A percentile compares a stretch with the other conserved stretches of the same genome.
Evolutionary conservation across 2,888 invertebrate genomes (phyloP).

Genomic region (Dicranocentrus wangi): DNA sequence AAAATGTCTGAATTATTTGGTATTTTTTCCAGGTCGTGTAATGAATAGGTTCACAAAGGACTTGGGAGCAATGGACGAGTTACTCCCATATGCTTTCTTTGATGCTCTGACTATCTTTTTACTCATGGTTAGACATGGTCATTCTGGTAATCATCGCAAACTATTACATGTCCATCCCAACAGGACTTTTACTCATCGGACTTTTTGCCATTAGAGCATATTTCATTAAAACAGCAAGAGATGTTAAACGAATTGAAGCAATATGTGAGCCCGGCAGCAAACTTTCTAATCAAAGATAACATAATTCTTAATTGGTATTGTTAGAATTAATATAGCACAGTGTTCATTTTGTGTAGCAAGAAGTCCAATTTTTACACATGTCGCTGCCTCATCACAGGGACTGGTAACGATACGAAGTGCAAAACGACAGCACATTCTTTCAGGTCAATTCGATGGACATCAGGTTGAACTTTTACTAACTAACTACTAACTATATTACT

Average conservation of each 20-base stretch:
- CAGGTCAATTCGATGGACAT: constrained; percentile 81
- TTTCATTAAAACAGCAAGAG: constrained; percentile 86
- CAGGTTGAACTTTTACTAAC: no score
- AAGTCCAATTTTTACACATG: constrained; percentile 94
- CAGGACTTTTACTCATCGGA: constrained; percentile 75
- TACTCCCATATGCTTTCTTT: constrained; percentile 79
- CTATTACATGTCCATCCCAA: constrained; percentile 74
- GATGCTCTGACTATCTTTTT: constrained; percentile 77
- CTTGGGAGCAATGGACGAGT: constrained; percentile 77
- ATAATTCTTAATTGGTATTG: neutral
- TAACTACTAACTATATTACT: no score
- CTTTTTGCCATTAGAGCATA: constrained; percentile 79
- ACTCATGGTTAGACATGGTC: constrained; percentile 75
- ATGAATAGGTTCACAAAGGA: constrained; percentile 84
- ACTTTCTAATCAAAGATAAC: neutral
- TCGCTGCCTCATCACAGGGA: constrained; percentile 91
- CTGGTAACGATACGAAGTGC: constrained; percentile 93
- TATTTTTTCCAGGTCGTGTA: constrained; percentile 74
- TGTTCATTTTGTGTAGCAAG: no score
- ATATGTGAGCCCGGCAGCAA: constrained; percentile 75
- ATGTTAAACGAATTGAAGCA: constrained; percentile 80
- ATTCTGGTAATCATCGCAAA: constrained; percentile 75
- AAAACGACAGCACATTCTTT: constrained; percentile 82
- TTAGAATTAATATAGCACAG: constrained; percentile 79
- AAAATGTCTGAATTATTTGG: neutral